Evolutionary conservation across 1,140 invertebrate species (phyloP).

Genomic region (Drosophila ambigua): DNA sequence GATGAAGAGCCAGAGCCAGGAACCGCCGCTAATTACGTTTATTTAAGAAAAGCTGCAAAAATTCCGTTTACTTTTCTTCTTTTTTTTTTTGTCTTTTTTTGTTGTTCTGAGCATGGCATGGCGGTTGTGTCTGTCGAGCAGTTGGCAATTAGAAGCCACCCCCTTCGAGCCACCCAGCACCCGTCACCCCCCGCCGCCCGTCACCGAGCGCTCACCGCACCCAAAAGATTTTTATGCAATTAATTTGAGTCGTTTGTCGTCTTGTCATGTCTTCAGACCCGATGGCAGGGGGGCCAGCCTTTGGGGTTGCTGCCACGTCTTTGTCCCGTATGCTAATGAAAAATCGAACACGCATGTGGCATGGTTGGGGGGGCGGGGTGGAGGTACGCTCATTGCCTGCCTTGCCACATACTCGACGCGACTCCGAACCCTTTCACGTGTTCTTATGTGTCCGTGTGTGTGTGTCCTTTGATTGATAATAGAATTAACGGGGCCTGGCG

Average conservation of each 20-base stretch:
- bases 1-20: not conserved
- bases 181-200: not conserved
- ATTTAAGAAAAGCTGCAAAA: constrained; percentile 76
- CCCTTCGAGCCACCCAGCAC: not conserved
- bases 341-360: constrained; percentile 73
- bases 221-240: constrained; percentile 76
- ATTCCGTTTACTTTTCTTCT: constrained; percentile 53
- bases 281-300: constrained; percentile 33
- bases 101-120: not conserved
- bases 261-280: constrained; percentile 60
- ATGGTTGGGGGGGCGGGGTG: not conserved
- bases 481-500: constrained; percentile 65
- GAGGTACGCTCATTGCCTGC: not conserved
- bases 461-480: constrained; percentile 73
- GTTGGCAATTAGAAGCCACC: constrained; percentile 69
- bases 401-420: not conserved
- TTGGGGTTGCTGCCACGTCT: constrained; percentile 9
- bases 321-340: constrained; percentile 74
- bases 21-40: constrained; percentile 72
- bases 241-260: constrained; percentile 77
- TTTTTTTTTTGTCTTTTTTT: not conserved
- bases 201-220: constrained; percentile 15
- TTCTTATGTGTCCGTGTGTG: constrained; percentile 9
- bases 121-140: constrained; percentile 52
- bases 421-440: constrained; percentile 15